Conservation (phyloP, 2,113 vertebrate species). For the Sula dactylatra region DNA sequence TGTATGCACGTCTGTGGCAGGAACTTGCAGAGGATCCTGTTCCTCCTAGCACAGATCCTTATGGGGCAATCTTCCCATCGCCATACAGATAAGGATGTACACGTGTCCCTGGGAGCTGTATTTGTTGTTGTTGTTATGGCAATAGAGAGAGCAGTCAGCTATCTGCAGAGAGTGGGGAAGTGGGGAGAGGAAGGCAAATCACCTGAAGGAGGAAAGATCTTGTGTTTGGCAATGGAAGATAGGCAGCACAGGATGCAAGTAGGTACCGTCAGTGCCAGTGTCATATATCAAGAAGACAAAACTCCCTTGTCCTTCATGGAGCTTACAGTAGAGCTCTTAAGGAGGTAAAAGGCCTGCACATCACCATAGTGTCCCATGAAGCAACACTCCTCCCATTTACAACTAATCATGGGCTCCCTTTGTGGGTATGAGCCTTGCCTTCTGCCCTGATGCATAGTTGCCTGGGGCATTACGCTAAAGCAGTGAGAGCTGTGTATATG, state of each 20-base stretch:
- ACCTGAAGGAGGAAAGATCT: neutral
- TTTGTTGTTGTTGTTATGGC: neutral
- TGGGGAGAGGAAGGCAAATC: neutral
- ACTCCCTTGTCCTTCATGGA: neutral
- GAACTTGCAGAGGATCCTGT: neutral
- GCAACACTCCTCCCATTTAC: neutral
- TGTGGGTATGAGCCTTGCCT: neutral
- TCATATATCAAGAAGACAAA: neutral
- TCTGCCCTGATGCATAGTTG: neutral
- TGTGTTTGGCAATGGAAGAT: neutral
- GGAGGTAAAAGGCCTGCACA: neutral
- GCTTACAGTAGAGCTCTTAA: neutral
- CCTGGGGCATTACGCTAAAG: neutral
- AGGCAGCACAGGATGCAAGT: neutral
- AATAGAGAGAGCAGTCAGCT: neutral
- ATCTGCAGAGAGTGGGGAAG: neutral
- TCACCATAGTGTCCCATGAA: neutral
- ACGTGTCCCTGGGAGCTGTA: neutral
- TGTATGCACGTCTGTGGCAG: neutral
- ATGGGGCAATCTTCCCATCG: neutral
- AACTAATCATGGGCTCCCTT: neutral
- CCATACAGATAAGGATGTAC: neutral
- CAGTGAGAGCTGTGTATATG: neutral
- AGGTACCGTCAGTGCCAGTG: neutral
- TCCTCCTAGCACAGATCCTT: neutral